A percentile compares a stretch with the other conserved stretches of the same genome.
phyloP scores from a whole-genome alignment of 2,113 vertebrate genomes.

The Etia nguti region DNA sequence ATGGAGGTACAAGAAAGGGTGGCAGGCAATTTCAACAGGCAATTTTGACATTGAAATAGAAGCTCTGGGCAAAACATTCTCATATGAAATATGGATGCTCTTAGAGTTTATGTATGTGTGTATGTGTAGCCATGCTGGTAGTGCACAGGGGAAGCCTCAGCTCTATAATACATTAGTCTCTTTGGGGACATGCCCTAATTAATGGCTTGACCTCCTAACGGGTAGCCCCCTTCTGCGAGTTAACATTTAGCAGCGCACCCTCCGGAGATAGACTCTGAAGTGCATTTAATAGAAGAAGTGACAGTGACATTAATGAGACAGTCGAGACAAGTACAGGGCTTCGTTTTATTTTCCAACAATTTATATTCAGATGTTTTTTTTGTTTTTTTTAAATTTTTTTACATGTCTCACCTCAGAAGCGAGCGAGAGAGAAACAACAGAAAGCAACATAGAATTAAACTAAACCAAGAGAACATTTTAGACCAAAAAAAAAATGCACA shows the following conservation, averaged over 20 bases:
- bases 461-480: conserved; percentile 45
- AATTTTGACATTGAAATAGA: conserved; percentile 49
- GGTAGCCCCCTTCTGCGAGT: conserved; percentile 66
- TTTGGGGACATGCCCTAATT: conserved; percentile 71
- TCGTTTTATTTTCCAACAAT: conserved; percentile 66
- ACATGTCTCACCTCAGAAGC: conserved; percentile 53
- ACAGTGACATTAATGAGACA: conserved; percentile 61
- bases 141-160: conserved; percentile 51
- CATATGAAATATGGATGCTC: conserved; percentile 52
- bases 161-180: conserved; percentile 63
- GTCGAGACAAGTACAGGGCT: conserved; percentile 37
- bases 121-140: conserved; percentile 29
- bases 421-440: conserved; percentile 17
- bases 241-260: conserved; percentile 71
- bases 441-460: conserved; percentile 49
- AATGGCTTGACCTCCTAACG: conserved; percentile 72
- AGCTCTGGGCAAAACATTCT: conserved; percentile 51
- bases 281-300: conserved; percentile 53
- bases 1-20: not conserved
- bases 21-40: conserved; percentile 36
- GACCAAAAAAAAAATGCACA: not conserved
- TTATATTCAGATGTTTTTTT: conserved; percentile 54
- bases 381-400: not conserved
- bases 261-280: conserved; percentile 58
- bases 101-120: not conserved